phyloP scores from a whole-genome alignment of 2,113 vertebrate genomes.

The Cephalopterus ornatus region DNA sequence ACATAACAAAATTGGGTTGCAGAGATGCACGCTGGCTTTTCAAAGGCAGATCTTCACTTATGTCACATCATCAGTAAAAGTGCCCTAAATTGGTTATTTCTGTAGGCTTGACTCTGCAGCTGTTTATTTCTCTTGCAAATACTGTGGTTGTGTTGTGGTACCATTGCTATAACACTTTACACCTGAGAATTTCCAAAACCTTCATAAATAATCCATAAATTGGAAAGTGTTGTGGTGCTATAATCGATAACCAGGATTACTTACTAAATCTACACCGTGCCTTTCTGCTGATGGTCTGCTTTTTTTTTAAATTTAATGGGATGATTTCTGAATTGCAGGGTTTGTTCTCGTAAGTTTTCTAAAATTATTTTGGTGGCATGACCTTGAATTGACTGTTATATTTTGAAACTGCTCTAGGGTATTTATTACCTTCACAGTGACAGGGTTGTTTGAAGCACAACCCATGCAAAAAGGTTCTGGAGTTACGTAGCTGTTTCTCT shows the following conservation, averaged over 20 bases:
- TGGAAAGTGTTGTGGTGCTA: background rate
- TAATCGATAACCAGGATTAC: background rate
- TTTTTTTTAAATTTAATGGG: background rate
- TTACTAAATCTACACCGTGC: background rate
- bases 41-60: background rate
- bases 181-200: background rate
- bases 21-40: background rate
- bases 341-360: background rate
- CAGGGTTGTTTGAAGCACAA: background rate
- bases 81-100: background rate
- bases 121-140: background rate
- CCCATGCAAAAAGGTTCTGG: background rate
- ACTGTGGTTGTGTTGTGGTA: background rate
- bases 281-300: background rate
- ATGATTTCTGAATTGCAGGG: background rate
- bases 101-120: background rate
- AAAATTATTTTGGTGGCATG: background rate
- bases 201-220: background rate
- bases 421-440: background rate
- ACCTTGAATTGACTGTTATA: background rate
- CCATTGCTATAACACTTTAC: background rate
- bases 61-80: background rate
- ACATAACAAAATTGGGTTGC: background rate
- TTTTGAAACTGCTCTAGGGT: background rate
- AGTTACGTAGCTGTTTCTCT: rapidly evolving